A percentile compares a stretch with the other conserved stretches of the same genome.
Conservation (phyloP, 2,888 invertebrate species). For the Adela reaumurella region DNA sequence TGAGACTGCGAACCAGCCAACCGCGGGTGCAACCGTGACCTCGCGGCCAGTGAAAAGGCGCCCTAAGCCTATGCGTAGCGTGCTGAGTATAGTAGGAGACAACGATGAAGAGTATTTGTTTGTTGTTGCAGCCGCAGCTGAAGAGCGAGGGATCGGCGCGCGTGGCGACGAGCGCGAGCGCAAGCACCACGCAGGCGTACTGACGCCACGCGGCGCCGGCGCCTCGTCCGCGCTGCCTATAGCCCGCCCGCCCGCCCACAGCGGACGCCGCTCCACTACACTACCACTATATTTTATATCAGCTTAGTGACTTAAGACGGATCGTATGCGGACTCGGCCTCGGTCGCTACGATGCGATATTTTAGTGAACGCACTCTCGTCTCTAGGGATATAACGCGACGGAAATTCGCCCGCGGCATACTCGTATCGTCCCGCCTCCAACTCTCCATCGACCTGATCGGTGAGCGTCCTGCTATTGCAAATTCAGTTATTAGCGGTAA, state of each 20-base stretch:
- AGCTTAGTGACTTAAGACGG: not conserved
- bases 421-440: no score
- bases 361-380: no score
- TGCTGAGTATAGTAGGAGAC: no score
- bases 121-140: slow-evolving; percentile 34
- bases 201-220: slow-evolving; percentile 37
- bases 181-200: slow-evolving; percentile 50
- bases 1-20: no score
- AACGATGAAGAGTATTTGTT: no score
- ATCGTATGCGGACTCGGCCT: no score
- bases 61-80: no score
- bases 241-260: slow-evolving; percentile 9
- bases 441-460: not conserved
- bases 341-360: no score
- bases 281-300: not conserved
- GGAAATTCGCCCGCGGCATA: not conserved
- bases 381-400: no score
- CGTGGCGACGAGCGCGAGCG: slow-evolving; percentile 32
- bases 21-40: no score
- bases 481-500: not conserved
- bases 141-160: slow-evolving; percentile 44
- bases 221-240: slow-evolving; percentile 34
- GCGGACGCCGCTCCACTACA: not conserved
- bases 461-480: not conserved
- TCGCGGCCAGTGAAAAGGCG: no score